A percentile compares a stretch with the other conserved stretches of the same genome.
Conservation (phyloP, 2,888 invertebrate species). For the Nasonia oneida region DNA sequence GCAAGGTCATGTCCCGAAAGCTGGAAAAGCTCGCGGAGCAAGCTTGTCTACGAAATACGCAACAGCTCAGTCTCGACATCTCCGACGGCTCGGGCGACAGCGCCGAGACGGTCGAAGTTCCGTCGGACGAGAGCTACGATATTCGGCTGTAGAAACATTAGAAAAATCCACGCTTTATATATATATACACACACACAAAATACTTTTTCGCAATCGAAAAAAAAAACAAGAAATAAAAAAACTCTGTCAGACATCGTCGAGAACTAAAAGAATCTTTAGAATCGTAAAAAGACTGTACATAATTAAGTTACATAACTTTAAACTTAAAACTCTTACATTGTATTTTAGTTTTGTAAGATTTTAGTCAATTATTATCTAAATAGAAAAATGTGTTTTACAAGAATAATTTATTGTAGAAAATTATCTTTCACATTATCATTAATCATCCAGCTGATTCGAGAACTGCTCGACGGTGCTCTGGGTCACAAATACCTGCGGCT, state of each 20-base stretch:
- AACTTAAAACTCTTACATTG: slow-evolving; percentile 38
- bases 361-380: slow-evolving; percentile 43
- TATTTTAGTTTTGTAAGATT: slow-evolving; percentile 39
- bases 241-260: slow-evolving; percentile 18
- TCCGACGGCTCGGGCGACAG: slow-evolving; percentile 8
- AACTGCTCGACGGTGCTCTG: slow-evolving; percentile 72
- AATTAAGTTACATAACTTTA: slow-evolving; percentile 42
- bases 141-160: slow-evolving; percentile 50
- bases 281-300: slow-evolving; percentile 53
- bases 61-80: slow-evolving; percentile 48
- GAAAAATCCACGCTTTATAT: slow-evolving; percentile 40
- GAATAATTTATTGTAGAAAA: slow-evolving; percentile 54
- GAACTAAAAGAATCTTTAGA: slow-evolving; percentile 42
- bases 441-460: slow-evolving; percentile 71
- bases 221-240: slow-evolving; percentile 18
- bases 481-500: slow-evolving; percentile 73
- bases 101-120: neutral
- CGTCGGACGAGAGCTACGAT: slow-evolving; percentile 40
- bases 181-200: slow-evolving; percentile 29
- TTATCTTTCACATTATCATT: slow-evolving; percentile 18
- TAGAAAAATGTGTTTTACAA: slow-evolving; percentile 50
- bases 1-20: slow-evolving; percentile 81
- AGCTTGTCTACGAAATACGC: slow-evolving; percentile 61
- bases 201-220: slow-evolving; percentile 28
- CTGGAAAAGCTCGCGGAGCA: slow-evolving; percentile 79